These are phyloP conservation scores for Phacellophora camtschatica DNA, from an alignment of 30 jellyfish, hydroid and myxozoan species.

Conservation along the genomic window DNA sequence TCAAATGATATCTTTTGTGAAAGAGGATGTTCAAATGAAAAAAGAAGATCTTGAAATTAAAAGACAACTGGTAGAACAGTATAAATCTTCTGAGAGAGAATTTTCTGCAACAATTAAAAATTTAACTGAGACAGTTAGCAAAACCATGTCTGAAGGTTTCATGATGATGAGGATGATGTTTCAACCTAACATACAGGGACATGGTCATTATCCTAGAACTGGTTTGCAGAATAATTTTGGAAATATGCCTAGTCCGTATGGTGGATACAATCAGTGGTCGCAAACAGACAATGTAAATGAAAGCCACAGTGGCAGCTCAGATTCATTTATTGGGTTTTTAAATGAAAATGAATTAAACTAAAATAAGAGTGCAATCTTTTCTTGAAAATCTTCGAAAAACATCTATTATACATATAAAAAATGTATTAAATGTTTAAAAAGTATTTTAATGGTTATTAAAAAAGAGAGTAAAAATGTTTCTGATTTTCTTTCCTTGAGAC, in stretches of 20 bases:
- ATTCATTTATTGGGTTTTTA: no score
- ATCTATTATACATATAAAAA: no score
- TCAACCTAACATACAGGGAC: no score
- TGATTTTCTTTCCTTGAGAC: neutral
- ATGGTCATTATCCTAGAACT: no score
- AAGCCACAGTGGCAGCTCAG: neutral
- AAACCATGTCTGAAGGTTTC: neutral
- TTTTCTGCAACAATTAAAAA: neutral
- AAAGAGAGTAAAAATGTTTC: neutral
- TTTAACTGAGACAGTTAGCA: neutral
- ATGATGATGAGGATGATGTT: neutral
- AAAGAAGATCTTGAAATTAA: neutral
- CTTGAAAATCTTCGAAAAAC: no score
- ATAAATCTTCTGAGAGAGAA: neutral
- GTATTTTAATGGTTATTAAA: neutral
- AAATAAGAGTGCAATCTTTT: no score
- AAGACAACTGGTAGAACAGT: no score
- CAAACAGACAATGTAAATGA: neutral
- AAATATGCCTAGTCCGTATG: neutral
- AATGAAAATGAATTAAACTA: no score
- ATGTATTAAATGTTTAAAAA: neutral
- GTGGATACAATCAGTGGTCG: neutral
- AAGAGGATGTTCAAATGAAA: slow-evolving; percentile 1
- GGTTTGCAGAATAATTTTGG: no score
- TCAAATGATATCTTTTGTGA: neutral